Evolutionary conservation across 2,113 vertebrate species (phyloP).

Genomic region (Trichechus manatus): DNA sequence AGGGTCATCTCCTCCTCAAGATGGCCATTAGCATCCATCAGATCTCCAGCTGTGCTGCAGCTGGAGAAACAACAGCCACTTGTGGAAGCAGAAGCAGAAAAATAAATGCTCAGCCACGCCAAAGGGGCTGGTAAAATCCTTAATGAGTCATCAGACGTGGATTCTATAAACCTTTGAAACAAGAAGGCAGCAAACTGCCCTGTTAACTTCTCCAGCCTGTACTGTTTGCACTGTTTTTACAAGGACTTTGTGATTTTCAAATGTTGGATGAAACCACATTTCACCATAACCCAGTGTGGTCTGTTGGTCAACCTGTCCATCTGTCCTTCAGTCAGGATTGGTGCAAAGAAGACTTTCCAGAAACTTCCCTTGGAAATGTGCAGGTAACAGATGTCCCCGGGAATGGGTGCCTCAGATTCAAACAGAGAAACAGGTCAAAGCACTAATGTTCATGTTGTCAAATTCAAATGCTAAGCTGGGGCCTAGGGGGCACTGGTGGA

Average conservation of each 20-base stretch:
- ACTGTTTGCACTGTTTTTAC: rapidly evolving
- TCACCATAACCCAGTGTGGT: rapidly evolving
- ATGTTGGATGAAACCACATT: background rate
- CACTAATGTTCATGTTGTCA: rapidly evolving
- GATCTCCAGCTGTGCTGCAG: rapidly evolving
- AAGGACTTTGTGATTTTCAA: background rate
- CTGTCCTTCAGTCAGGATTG: too few relatives aligned
- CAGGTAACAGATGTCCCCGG: background rate
- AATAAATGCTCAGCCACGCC: conserved; percentile 57
- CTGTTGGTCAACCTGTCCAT: rapidly evolving
- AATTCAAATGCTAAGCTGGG: background rate
- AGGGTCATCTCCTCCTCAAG: background rate
- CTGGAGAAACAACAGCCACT: background rate
- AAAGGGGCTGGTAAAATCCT: conserved; percentile 45
- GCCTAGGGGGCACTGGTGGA: rapidly evolving
- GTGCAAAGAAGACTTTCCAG: background rate
- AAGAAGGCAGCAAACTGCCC: background rate
- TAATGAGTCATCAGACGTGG: conserved; percentile 34
- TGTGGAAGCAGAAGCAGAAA: background rate
- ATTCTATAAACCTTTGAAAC: background rate
- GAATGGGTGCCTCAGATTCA: rapidly evolving
- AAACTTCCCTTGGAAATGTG: background rate
- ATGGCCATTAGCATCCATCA: background rate
- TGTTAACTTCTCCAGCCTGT: conserved; percentile 32
- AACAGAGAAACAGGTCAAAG: rapidly evolving